Evolutionary conservation across 2,888 invertebrate genomes (phyloP), one percentile per base, ranked within the genome.

Genomic region (Hydraecia micacea): DNA sequence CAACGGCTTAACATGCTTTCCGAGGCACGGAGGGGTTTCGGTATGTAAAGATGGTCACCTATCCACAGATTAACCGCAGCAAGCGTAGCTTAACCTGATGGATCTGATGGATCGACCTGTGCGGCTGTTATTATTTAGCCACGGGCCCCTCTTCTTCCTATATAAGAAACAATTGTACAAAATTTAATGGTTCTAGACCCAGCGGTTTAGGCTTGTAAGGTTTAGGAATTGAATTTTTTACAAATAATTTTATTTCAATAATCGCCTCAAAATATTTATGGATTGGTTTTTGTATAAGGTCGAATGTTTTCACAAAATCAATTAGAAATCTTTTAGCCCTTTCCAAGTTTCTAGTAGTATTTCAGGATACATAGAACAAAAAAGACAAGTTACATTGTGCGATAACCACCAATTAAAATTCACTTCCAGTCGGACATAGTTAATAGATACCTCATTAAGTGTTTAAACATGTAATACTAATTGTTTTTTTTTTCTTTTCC

Each of bases 401-500:
- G 39, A 60, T 76, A 80, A 79, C 55, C 15, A 58, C 36, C n/a
- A 55, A 71, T 88, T 72, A 68, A 65, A 69, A 76, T 63, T 67
- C 28, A 77, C 66, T 78, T 87, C 76, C 78, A 62, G 32, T 62
- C 67, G 78, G 76, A 86, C 63, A 79, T 75, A 70, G 75, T 28
- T 84, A 75, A 70, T 73, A 63, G 42, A 28, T 68, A 15, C 63
- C 49, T 79, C 67, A 71, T 71, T 75, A 80, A 63, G 74, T 80
- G 70, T 65, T 73, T 65, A 58, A 68, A 9, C n/a, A 55, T 75
- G 58, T 73, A 39, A 66, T 69, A 79, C 65, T 83, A 15, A 83
- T 75, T 8, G n/a, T n/a, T 66, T 71, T n/a, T 87, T 88, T 82
- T 88, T 82, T 90, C 67, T 86, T 75, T 90, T 90, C 52, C 90